Base-by-base conservation (phyloP, 2,113 vertebrate species). In the Chionodraco myersi region DNA sequence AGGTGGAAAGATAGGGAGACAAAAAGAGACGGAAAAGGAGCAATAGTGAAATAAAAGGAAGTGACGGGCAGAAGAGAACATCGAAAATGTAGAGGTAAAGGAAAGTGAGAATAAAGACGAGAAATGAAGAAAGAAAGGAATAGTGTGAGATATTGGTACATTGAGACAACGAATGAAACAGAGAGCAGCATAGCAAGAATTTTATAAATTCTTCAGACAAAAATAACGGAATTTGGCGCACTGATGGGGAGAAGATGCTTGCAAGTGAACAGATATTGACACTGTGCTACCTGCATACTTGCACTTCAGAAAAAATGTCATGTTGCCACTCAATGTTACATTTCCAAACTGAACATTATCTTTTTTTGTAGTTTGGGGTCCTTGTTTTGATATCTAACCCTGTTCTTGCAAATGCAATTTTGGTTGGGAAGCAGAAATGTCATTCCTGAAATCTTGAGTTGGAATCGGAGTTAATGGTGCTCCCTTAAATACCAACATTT, bases 1-100 rank as follows among this genome's bases (percentile, higher is more conserved):
- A 75, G 76, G 72, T 30, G 76, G 64, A 59, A 36, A 72, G 79
- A 86, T 56, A 84, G 57, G 3, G 23, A 75, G 65, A 16, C 36
- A 21, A 21, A 21, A 21, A 21, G 45, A 80, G 61, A 49, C 23
- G 45, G 63, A 16, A 18, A 3, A 69, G 26, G 58, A 45, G 59
- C 45, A 41, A 13, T 16, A 75, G 73, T 21, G 60, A 34, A 64
- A 15, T 68, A 56, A 77, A 74, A 68, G 60, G 71, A 72, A 76
- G 58, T 58, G 80, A 69, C 52, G 26, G 23, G 51, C 30, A 79
- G 62, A 0, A 13, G 44, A 36, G 62, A 44, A 44, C 61, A 72
- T 11, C 21, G 1, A 58, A 30, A 49, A 11, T 10, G 7, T 26
- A 45, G n/a, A 45, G 14, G 6, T 8, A 34, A 6, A 49, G 7